Evolutionary conservation across 2,888 invertebrate species (phyloP).

Genomic region (Holacanthella duospinosa): DNA sequence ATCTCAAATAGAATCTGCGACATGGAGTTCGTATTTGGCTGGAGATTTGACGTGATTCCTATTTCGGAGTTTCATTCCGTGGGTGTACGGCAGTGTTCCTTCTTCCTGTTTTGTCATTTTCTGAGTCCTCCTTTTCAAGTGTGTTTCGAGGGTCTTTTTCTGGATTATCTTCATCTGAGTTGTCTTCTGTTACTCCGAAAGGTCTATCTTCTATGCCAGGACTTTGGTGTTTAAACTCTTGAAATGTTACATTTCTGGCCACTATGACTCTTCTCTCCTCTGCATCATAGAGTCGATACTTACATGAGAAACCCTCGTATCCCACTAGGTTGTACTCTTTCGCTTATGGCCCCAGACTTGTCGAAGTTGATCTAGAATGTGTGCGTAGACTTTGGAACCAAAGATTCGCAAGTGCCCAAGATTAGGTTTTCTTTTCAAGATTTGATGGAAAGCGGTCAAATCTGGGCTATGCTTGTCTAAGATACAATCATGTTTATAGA

Average conservation of each 20-base stretch:
- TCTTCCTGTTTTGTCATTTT: not conserved
- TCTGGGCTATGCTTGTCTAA: constrained; percentile 31
- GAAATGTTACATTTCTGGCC: no score
- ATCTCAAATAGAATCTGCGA: no score
- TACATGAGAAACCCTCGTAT: not conserved
- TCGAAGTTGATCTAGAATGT: constrained; percentile 5
- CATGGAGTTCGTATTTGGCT: no score
- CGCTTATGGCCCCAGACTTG: constrained; percentile 8
- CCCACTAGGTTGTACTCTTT: not conserved
- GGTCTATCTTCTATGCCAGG: not conserved
- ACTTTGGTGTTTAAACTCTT: no score
- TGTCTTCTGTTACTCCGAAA: not conserved
- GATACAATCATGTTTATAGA: no score
- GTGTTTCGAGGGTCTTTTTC: not conserved
- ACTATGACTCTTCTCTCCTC: not conserved
- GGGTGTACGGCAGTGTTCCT: no score
- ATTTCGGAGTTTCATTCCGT: no score
- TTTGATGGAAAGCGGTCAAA: constrained; percentile 40
- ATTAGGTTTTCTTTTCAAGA: constrained; percentile 39
- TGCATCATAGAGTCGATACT: not conserved
- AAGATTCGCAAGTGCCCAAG: constrained; percentile 40
- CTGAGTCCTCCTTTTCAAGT: no score
- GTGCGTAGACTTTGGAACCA: constrained; percentile 32
- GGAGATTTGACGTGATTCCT: no score
- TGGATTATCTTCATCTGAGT: not conserved